These are phyloP conservation scores for Triplophysa tibetana DNA, from an alignment of 2,113 vertebrate species.

Conservation along the genomic window DNA sequence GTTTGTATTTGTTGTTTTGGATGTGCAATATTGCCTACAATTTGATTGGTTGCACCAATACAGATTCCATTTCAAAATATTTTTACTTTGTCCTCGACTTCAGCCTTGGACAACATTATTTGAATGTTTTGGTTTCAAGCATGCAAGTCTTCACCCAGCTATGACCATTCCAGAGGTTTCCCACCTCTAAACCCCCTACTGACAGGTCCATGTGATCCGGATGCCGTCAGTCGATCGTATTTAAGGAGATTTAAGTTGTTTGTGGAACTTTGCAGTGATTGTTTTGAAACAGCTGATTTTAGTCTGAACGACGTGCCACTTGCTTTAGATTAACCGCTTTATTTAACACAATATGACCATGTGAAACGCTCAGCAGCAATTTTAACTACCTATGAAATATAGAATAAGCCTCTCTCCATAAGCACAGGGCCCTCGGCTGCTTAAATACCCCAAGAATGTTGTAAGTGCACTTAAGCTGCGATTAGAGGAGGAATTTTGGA, in stretches of 20 bases:
- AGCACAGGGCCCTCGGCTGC: slow-evolving; percentile 57
- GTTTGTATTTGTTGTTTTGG: not conserved
- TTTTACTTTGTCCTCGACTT: not conserved
- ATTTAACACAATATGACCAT: slow-evolving; percentile 43
- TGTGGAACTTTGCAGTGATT: slow-evolving; percentile 67
- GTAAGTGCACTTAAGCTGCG: slow-evolving; percentile 72
- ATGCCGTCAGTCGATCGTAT: slow-evolving; percentile 41
- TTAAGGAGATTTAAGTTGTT: slow-evolving; percentile 64
- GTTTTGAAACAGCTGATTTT: slow-evolving; percentile 69
- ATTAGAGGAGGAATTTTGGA: slow-evolving; percentile 60
- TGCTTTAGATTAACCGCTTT: slow-evolving; percentile 61
- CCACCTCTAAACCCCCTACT: slow-evolving; percentile 38
- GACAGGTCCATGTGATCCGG: slow-evolving; percentile 25
- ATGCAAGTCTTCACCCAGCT: not conserved
- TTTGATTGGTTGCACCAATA: not conserved
- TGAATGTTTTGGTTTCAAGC: slow-evolving; percentile 23
- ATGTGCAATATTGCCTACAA: not conserved
- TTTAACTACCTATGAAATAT: slow-evolving; percentile 69
- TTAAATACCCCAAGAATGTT: slow-evolving; percentile 71
- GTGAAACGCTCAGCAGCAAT: slow-evolving; percentile 48
- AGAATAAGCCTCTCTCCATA: slow-evolving; percentile 61
- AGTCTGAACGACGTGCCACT: slow-evolving; percentile 57
- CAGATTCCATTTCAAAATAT: not conserved
- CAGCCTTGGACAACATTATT: not conserved
- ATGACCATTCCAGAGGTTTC: slow-evolving; percentile 5